Evolutionary conservation across 2,888 invertebrate species (phyloP), one percentile per base, ranked within the genome.

Genomic region (Caradrina clavipalpis): DNA sequence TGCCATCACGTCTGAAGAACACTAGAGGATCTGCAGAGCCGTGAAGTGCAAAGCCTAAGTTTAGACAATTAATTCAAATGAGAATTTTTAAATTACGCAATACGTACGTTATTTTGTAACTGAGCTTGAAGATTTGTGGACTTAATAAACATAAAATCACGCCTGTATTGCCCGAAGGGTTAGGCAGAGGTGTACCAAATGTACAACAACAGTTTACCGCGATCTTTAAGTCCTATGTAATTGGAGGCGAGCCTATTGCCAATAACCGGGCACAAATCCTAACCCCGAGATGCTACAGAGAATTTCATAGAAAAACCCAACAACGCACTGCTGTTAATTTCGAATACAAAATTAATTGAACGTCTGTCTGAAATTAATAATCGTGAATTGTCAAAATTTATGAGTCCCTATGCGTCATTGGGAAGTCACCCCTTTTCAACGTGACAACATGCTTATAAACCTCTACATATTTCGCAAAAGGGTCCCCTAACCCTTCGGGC

Each of bases 1-100:
- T 26, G 45, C 42, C n/a, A 57, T 1, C 42, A 47, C 47, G 57
- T 75, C 22, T 80, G 17, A 55, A 56, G 17, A 78, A 17, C 22
- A 55, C 67, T 76, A 47, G 35, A 62, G 15, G 21, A 31, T 50
- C 17, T 42, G 19, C 31, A 26, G 51, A 61, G 47, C 22, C 19
- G n/a, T 22, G 15, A 45, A 66, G 15, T 58, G 66, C 66, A 21
- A 50, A 73, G 10, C 54, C 21, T 59, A 53, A 50, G 11, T 31
- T 49, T 17, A 39, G 56, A 68, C 60, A 76, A 35, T 17, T 45
- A 45, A 70, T 58, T 57, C 2, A 31, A 66, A 79, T 64, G 15
- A 53, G 50, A 53, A 26, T 57, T 53, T n/a, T 57, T 19, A 19
- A 15, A 59, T 76, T 47, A 62, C 45, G 53, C 42, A 59, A 59